Evolutionary conservation across 2,888 invertebrate genomes (phyloP).

Genomic region (Tetranychus piercei): DNA sequence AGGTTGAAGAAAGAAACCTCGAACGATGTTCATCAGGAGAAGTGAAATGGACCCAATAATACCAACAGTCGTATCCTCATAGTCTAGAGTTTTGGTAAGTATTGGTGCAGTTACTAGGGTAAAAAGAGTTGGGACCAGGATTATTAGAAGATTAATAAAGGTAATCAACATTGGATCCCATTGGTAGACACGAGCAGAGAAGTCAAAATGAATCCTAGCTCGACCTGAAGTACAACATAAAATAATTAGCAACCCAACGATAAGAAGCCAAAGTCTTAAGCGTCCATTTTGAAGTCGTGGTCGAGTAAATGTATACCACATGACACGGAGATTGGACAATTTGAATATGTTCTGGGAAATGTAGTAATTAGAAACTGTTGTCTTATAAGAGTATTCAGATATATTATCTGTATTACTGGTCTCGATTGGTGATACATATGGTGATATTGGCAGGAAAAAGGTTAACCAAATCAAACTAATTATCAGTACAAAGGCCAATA

Average conservation of each 20-base stretch:
- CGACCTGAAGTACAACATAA: background rate
- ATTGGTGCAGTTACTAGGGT: background rate
- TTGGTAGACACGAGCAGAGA: background rate
- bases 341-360: background rate
- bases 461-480: background rate
- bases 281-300: background rate
- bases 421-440: background rate
- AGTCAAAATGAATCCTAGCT: background rate
- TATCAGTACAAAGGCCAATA: background rate
- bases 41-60: background rate
- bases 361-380: background rate
- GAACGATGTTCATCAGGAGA: background rate
- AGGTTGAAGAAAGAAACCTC: background rate
- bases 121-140: background rate
- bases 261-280: background rate
- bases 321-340: background rate
- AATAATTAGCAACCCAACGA: background rate
- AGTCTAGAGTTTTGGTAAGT: background rate
- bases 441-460: background rate
- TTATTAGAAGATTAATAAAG: background rate
- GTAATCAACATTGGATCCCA: background rate
- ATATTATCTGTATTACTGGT: background rate
- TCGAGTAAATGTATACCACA: background rate
- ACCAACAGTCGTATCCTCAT: background rate
- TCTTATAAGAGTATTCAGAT: background rate